Evolutionary conservation across 2,888 invertebrate genomes (phyloP), one percentile per base, ranked within the genome.

Genomic region (Drosophila nigricruria): DNA sequence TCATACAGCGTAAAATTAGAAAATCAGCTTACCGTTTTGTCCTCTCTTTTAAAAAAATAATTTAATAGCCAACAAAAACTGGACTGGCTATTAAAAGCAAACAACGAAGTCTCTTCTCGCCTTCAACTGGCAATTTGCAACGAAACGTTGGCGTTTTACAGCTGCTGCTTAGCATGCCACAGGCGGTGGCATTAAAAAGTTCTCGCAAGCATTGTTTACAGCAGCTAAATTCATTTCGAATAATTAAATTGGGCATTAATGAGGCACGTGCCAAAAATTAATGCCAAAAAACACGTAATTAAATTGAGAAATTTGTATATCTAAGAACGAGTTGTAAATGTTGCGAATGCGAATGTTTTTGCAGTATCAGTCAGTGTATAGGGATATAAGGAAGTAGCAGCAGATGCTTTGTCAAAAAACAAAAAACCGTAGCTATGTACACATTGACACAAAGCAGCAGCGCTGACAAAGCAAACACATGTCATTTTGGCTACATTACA

Each of bases 1-100:
- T 75, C 86, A 78, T 67, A 72, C 50, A 86, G 86, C 84, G 86
- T 88, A 80, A 88, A 84, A 84, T 84, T 84, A 76, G 86, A 86
- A 88, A 69, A 61, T 59, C 69, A 63, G 68, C 71, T 77, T 62
- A 69, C 32, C 56, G 67, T 58, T 70, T 47, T 66, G 53, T 67
- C 59, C 66, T 25, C 38, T 20, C 6, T 20, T 69, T 58, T 59
- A 34, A 69, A 88, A 82, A 84, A 78, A 83, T 75, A 80, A 75
- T 85, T 82, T 75, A 88, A 86, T 77, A 61, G 68, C 80, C 42
- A 66, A 69, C 66, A 59, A 68, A 68, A 56, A 68, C 27, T 61
- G 77, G 64, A 49, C 52, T 30, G 80, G 52, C 77, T 70, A 85
- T 82, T 82, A 77, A 81, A 56, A 59, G 70, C 70, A 57, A 38